Conservation (phyloP, 2,113 vertebrate genomes). For the Urocitellus parryii region DNA sequence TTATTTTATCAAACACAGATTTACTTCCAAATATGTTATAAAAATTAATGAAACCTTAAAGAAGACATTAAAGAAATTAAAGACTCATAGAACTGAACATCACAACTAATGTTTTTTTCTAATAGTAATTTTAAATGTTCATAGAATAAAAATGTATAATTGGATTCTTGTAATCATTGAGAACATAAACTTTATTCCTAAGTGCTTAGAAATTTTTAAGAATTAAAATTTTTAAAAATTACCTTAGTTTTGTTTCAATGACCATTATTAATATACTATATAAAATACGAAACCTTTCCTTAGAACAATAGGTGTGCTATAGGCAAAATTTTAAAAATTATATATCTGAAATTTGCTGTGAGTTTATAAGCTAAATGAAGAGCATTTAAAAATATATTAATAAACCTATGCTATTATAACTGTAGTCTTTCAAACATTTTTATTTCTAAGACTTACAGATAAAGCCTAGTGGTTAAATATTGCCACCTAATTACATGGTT, state of each 20-base stretch:
- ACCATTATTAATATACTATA: background rate
- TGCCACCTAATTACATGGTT: background rate
- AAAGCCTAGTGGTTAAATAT: background rate
- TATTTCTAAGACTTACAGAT: constrained; percentile 21
- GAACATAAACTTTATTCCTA: background rate
- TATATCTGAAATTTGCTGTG: background rate
- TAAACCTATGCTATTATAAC: background rate
- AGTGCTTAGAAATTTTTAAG: background rate
- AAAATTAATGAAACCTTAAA: background rate
- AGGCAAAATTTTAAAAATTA: background rate
- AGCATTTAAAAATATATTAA: background rate
- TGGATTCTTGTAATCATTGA: background rate
- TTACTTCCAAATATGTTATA: background rate
- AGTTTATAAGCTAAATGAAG: background rate
- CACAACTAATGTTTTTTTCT: background rate
- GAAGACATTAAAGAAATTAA: too few species aligned
- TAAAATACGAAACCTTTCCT: background rate
- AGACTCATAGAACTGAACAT: background rate
- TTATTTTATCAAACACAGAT: background rate
- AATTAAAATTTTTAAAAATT: background rate
- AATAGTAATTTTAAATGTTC: background rate
- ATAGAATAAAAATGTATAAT: constrained; percentile 18
- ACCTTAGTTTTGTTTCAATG: background rate
- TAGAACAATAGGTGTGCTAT: background rate
- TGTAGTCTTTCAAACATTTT: background rate